A percentile compares a stretch with the other conserved stretches of the same genome.
Evolutionary conservation across 2,888 invertebrate species (phyloP).

Genomic region (Plagodis pulveraria): DNA sequence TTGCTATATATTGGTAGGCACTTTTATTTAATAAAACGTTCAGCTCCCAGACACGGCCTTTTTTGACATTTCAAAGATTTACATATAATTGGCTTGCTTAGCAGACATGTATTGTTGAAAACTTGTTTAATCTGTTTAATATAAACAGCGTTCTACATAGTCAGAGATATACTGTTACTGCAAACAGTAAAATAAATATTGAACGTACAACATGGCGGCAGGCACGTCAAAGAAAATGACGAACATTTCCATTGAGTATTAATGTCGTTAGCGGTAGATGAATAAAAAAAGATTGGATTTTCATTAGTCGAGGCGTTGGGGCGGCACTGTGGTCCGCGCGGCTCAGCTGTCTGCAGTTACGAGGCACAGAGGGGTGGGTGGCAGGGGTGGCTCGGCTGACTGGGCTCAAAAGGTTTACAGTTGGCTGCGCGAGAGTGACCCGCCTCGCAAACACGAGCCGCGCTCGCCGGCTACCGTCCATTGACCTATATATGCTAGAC

Average conservation of each 20-base stretch:
- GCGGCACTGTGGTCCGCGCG: conserved; percentile 76
- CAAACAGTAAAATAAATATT: no score
- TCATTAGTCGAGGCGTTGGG: conserved; percentile 82
- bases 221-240: conserved; percentile 13
- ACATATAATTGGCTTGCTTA: no score
- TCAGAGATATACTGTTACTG: no score
- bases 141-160: no score
- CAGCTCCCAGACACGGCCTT: no score
- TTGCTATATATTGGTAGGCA: no score
- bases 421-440: conserved; percentile 83
- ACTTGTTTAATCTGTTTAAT: no score
- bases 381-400: conserved; percentile 64
- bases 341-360: conserved; percentile 54
- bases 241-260: conserved; percentile 55
- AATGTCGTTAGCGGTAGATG: conserved; percentile 57
- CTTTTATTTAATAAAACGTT: no score
- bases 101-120: no score
- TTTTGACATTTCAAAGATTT: no score
- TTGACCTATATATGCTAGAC: no score
- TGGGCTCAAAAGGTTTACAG: conserved; percentile 83
- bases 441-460: conserved; percentile 79
- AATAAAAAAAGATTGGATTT: conserved; percentile 78
- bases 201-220: neutral
- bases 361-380: conserved; percentile 39
- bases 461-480: conserved; percentile 52